These are phyloP conservation scores for Excalfactoria chinensis DNA, from an alignment of 2,113 vertebrate genomes.

Conservation along the genomic window DNA sequence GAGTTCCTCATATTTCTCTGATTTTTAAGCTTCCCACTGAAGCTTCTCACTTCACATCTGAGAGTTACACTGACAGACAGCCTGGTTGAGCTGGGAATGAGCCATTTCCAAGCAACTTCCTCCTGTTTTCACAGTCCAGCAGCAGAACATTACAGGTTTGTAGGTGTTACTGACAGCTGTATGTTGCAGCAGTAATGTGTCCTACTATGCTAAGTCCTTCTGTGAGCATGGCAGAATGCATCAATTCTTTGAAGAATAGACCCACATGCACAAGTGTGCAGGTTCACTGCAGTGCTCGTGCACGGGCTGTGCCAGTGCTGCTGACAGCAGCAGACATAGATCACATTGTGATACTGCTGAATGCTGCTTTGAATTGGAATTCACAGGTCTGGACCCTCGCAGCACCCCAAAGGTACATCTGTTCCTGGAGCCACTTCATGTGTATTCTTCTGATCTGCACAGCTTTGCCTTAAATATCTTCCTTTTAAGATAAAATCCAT, in stretches of 20 bases:
- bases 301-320: not conserved
- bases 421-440: not conserved
- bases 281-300: not conserved
- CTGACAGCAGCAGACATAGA: not conserved
- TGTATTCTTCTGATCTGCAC: not conserved
- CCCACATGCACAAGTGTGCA: not conserved
- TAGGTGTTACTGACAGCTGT: conserved; percentile 31
- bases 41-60: not conserved
- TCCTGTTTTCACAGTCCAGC: conserved; percentile 21
- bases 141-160: conserved; percentile 41
- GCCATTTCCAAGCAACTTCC: conserved; percentile 34
- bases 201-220: not conserved
- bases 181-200: not conserved
- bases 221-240: not conserved
- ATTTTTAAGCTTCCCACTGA: not conserved
- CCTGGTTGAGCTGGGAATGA: not conserved
- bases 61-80: conserved; percentile 18
- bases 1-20: not conserved
- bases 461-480: not conserved
- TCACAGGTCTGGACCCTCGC: not conserved
- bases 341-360: not conserved
- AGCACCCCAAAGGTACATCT: not conserved
- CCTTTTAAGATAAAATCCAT: not conserved
- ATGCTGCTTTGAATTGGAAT: not conserved
- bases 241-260: conserved; percentile 16